phyloP scores from a whole-genome alignment of 1,140 invertebrate genomes.

The Doryteuthis pealeii region DNA sequence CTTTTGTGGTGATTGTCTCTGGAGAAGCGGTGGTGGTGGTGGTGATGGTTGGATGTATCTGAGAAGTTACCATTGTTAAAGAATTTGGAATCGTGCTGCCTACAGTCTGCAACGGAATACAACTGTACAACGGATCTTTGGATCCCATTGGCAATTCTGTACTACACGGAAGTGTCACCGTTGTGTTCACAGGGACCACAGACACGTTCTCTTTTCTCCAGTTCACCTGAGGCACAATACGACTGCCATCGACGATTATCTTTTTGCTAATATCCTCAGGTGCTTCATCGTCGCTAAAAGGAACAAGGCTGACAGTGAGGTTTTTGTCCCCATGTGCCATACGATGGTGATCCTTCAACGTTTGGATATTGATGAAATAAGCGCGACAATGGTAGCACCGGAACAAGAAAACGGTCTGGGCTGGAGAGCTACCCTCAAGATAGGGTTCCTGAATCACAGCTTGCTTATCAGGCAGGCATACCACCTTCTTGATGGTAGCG shows the following conservation, averaged over 20 bases:
- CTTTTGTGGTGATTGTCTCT: no score
- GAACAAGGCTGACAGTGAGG: background rate
- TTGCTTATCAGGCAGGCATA: no score
- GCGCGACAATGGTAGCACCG: background rate
- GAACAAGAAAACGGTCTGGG: background rate
- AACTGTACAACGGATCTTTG: background rate
- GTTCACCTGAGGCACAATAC: no score
- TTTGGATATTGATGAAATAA: background rate
- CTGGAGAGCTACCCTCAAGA: background rate
- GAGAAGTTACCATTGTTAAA: no score
- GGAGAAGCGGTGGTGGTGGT: no score
- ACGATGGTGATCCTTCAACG: background rate
- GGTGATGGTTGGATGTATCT: no score
- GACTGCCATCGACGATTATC: no score
- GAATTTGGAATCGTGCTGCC: background rate
- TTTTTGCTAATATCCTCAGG: background rate
- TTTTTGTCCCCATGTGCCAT: background rate
- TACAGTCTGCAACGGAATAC: background rate
- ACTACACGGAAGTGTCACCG: background rate
- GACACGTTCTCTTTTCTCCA: background rate
- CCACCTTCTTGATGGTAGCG: no score
- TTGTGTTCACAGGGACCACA: background rate
- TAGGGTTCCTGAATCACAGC: background rate
- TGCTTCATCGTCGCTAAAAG: background rate
- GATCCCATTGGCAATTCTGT: background rate